A percentile compares a stretch with the other conserved stretches of the same genome.
Conservation (phyloP, 2,797 vertebrate species). For the Sebastiscus tertius region DNA sequence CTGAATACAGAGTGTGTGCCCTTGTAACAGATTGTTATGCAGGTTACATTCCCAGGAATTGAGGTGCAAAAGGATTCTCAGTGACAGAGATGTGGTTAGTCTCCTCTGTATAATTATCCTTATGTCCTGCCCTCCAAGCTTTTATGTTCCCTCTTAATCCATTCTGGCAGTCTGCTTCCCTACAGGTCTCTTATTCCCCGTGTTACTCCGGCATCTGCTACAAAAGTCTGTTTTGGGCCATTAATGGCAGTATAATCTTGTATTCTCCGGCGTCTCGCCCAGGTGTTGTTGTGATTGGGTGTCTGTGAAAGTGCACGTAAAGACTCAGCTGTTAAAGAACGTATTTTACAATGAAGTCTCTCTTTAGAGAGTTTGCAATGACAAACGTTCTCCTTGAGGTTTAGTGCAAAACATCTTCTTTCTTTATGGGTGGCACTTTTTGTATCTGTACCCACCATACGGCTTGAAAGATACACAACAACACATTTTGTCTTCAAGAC, state of each 20-base stretch:
- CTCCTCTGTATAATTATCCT: constrained; percentile 55
- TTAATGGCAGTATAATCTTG: constrained; percentile 23
- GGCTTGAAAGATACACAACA: neutral
- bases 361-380: neutral
- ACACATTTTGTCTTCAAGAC: neutral
- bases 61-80: constrained; percentile 21
- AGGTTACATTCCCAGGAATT: constrained; percentile 23
- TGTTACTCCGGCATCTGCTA: constrained; percentile 35
- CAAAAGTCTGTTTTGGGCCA: constrained; percentile 35
- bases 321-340: neutral
- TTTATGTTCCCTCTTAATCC: constrained; percentile 50
- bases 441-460: neutral
- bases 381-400: neutral
- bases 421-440: neutral
- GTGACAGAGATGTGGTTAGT: constrained; percentile 33
- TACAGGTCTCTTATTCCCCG: constrained; percentile 23
- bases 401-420: neutral
- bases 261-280: constrained; percentile 33
- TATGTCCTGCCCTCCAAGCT: constrained; percentile 44
- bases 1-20: neutral
- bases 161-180: constrained; percentile 42
- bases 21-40: constrained; percentile 25
- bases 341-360: neutral
- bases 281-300: constrained; percentile 12
- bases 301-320: neutral